Base-by-base conservation (phyloP, 2,888 invertebrate species). In the Nomada lathburiana region DNA sequence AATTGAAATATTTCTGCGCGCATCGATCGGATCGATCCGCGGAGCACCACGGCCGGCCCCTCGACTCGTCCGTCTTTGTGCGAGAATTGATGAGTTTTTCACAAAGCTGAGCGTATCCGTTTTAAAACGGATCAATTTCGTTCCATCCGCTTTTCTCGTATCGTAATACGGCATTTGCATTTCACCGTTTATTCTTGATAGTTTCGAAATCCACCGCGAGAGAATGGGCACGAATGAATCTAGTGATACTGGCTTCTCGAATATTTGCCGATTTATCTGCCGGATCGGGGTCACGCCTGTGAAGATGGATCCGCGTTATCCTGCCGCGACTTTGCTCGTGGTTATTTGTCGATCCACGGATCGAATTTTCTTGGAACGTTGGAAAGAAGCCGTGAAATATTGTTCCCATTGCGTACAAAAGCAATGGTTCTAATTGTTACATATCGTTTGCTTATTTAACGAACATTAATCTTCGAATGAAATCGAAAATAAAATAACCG, bases 121-220 rank as follows among this genome's bases (percentile, higher is more conserved):
- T 74, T 70, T 60, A 79, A 79, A 75, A 67, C 67, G 52, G 67
- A 74, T 75, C 65, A 71, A 72, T 75, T 80, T 62, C 67, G 29
- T 36, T 36, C 23, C 67, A 36, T 13, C 36, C 44, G 44, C 57
- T 57, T 7, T 5, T 7, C 29, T 11, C 57, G 68, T 72, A 65
- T 69, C 63, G 68, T 64, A 77, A 69, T 69, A 26, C 52, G 10
- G 69, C 47, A 62, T 71, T 80, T 76, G 67, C 71, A 63, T 80
- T 76, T 50, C 55, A n/a, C 64, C 23, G 26, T 50, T 2, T 59
- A 62, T 57, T 62, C 62, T 10, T 23, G 76, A 62, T 55, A 67
- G 71, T 76, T 80, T 70, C 65, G 44, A 7, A 64, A 60, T 50
- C 52, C 47, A 23, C 52, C 52, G 26, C 18, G 18, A 1, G 23